These are phyloP conservation scores for Setophaga kirtlandii DNA, from an alignment of 2,113 vertebrate genomes.

Conservation along the genomic window DNA sequence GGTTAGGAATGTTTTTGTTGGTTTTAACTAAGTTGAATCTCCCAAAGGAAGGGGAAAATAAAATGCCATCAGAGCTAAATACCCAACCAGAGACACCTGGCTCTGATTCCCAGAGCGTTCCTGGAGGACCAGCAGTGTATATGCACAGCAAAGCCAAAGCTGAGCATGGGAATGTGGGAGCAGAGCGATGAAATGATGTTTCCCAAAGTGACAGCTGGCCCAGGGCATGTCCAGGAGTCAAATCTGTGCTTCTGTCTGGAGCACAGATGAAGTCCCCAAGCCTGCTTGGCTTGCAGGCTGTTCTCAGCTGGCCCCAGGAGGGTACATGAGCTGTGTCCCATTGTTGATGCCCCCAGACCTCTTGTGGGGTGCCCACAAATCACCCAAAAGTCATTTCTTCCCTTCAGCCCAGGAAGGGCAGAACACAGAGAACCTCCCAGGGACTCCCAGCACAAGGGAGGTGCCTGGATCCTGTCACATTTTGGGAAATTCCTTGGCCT, in stretches of 20 bases:
- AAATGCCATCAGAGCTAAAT: neutral
- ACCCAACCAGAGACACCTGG: neutral
- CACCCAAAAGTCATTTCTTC: fast-evolving
- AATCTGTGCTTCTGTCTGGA: neutral
- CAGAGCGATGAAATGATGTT: neutral
- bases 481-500: neutral
- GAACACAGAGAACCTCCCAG: neutral
- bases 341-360: neutral
- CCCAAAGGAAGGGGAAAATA: neutral
- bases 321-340: neutral
- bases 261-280: neutral
- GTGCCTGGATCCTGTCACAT: neutral
- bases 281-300: neutral
- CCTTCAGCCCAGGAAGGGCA: neutral
- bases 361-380: fast-evolving
- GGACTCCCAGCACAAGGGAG: neutral
- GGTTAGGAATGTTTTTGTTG: neutral
- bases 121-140: neutral
- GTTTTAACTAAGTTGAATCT: neutral
- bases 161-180: neutral
- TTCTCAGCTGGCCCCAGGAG: neutral
- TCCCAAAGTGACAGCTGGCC: neutral
- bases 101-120: neutral
- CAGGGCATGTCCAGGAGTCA: neutral
- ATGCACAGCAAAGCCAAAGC: neutral